These are phyloP conservation scores for Cygnus atratus DNA, from an alignment of 2,113 vertebrate species.

Conservation along the genomic window DNA sequence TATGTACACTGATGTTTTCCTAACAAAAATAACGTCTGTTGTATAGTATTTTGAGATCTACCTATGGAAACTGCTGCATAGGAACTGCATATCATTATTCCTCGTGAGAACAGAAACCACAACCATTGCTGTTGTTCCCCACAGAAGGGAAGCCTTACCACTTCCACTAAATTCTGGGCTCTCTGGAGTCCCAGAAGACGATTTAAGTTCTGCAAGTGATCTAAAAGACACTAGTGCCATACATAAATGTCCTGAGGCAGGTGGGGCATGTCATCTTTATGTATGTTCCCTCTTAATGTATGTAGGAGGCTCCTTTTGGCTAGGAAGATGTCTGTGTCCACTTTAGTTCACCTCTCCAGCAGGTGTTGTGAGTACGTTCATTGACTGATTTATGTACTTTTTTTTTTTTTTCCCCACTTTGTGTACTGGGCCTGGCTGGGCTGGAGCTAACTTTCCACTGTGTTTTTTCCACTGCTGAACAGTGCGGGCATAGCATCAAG, in stretches of 20 bases:
- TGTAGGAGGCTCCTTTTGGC: not conserved
- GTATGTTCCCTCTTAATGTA: not conserved
- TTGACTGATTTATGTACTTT: not conserved
- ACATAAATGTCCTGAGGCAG: not conserved
- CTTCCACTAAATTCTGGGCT: not conserved
- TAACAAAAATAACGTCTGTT: not conserved
- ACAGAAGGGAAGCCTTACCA: not conserved
- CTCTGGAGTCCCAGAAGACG: not conserved
- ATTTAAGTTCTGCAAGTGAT: not conserved
- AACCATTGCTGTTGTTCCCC: not conserved
- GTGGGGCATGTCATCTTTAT: not conserved
- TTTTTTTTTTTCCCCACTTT: not conserved
- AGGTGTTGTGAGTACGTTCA: not conserved
- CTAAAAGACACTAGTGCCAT: not conserved
- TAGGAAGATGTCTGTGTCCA: not conserved
- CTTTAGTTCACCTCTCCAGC: not conserved
- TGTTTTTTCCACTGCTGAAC: not conserved
- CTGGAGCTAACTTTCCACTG: not conserved
- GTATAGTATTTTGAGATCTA: not conserved
- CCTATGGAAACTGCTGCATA: not conserved
- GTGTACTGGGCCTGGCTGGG: not conserved
- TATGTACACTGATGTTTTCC: not conserved
- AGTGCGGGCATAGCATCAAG: not conserved
- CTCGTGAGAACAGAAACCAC: not conserved
- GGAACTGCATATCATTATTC: not conserved